Evolutionary conservation across 2,888 invertebrate genomes (phyloP).

Genomic region (Graphium colonna): DNA sequence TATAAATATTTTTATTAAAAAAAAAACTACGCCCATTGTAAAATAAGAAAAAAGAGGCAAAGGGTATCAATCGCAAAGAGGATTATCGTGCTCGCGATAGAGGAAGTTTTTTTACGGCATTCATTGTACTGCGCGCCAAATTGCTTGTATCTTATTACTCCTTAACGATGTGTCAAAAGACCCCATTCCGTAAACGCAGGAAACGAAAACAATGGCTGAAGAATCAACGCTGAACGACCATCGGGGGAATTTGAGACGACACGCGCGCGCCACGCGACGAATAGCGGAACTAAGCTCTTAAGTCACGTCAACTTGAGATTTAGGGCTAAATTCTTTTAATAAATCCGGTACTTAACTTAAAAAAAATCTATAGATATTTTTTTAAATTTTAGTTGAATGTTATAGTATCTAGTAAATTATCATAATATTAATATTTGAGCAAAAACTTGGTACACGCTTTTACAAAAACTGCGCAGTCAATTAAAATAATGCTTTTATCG

Average conservation of each 20-base stretch:
- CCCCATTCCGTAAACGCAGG: conserved; percentile 30
- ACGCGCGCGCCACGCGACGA: conserved; percentile 61
- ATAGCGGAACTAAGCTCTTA: conserved; percentile 52
- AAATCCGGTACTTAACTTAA: conserved; percentile 7
- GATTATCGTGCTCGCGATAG: neutral
- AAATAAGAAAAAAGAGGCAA: no score
- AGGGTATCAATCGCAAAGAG: no score
- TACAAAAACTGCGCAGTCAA: no score
- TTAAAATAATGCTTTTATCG: no score
- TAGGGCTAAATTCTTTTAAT: conserved; percentile 20
- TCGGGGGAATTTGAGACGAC: conserved; percentile 43
- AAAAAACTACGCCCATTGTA: no score
- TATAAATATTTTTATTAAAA: no score
- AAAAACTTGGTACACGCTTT: no score
- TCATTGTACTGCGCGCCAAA: conserved; percentile 9
- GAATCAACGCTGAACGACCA: conserved; percentile 24
- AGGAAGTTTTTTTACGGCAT: conserved; percentile 19
- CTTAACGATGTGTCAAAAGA: conserved; percentile 27
- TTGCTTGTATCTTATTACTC: conserved; percentile 22
- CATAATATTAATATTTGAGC: no score
- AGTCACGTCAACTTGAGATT: conserved; percentile 23
- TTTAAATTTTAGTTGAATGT: no score
- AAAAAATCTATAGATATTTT: no score
- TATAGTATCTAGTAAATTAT: no score
- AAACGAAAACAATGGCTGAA: conserved; percentile 36